These are phyloP conservation scores for Dicyrtoma fusca DNA, from an alignment of 2,888 invertebrate genomes.

Conservation along the genomic window DNA sequence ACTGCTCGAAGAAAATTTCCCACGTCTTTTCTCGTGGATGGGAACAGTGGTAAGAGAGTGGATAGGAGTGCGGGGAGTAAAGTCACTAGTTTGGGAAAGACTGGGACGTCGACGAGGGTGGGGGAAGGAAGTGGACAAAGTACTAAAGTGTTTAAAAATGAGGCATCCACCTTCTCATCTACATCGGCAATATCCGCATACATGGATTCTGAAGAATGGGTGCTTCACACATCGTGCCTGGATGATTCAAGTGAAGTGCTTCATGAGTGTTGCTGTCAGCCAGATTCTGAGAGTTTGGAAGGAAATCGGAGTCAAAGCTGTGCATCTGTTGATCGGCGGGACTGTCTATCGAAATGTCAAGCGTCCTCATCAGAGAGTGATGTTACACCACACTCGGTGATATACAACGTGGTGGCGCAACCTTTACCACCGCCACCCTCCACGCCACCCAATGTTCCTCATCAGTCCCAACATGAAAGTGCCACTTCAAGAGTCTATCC, in stretches of 20 bases:
- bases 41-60: constrained; percentile 7
- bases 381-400: constrained; percentile 52
- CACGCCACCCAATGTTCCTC: constrained; percentile 43
- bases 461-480: constrained; percentile 44
- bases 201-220: constrained; percentile 53
- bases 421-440: constrained; percentile 40
- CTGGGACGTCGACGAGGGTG: background rate
- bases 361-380: constrained; percentile 45
- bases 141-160: background rate
- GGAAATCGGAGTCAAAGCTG: constrained; percentile 26
- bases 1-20: constrained; percentile 37
- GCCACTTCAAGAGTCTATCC: constrained; percentile 50
- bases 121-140: background rate
- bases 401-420: constrained; percentile 51
- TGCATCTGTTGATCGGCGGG: constrained; percentile 35
- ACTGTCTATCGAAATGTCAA: constrained; percentile 34
- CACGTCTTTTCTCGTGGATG: constrained; percentile 28
- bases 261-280: constrained; percentile 55
- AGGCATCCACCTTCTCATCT: background rate
- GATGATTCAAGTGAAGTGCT: constrained; percentile 54
- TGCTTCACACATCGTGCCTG: constrained; percentile 55
- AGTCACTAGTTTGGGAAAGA: background rate
- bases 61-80: background rate
- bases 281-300: constrained; percentile 40
- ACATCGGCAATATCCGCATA: constrained; percentile 7